Evolutionary conservation across 2,797 vertebrate species (phyloP), one percentile per base, ranked within the genome.

Genomic region (Pelodytes ibericus): DNA sequence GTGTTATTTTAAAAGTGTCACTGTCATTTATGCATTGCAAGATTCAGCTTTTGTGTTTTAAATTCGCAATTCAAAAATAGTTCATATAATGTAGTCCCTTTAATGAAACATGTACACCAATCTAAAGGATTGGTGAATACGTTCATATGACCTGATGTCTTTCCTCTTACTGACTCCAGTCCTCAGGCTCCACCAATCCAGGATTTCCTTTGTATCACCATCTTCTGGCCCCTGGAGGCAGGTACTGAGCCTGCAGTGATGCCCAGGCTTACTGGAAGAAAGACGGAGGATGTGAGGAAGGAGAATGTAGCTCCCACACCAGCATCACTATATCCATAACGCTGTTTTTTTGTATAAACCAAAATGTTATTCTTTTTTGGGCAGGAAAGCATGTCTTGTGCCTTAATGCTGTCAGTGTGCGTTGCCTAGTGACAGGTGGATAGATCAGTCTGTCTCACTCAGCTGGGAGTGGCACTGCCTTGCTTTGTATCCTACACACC

Each of bases 161-260:
- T 6, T 29, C 16, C 36, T 15, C 3, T 6, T 22, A 7, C 2
- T 26, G 74, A 66, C 80, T 77, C 82, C 78, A 82, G 77, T 63
- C 30, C 0, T 10, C 78, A 53, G 79, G 57, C 81, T 59, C 66
- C 58, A 15, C 3, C 78, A 68, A 60, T 80, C 84, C 75, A 81
- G 82, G 82, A 82, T 77, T 86, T 85, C 81, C 57, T 2, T 27
- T 8, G 3, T 5, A 76, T 51, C 63, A 74, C 18, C 57, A 29
- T n/a, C 49, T 9, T 11, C 8, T 76, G 27, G n/a, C 30, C 75
- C 75, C 36, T 66, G 61, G 36, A 72, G 75, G 69, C 75, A 78
- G 75, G 75, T 78, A 49, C 5, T 44, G 51, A 56, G 31, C 15
- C 25, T 24, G 59, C 74, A 44, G 25, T 53, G 58, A 63, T 71